Conservation (phyloP, 2,888 invertebrate genomes). For the Sminthurinus aureus region DNA sequence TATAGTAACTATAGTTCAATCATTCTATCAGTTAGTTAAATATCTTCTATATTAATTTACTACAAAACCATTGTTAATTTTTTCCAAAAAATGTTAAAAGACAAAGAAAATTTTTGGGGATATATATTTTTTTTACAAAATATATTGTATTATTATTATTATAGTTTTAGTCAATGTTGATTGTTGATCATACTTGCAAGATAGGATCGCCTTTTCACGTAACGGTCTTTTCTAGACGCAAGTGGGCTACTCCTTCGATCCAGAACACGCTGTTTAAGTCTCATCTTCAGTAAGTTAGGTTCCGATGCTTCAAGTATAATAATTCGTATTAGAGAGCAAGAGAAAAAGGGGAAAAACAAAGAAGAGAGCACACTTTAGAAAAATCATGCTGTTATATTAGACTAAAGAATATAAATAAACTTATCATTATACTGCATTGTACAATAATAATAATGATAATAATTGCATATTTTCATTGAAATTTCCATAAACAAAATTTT, state of each 20-base stretch:
- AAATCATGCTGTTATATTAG: neutral
- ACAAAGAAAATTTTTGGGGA: conserved; percentile 11
- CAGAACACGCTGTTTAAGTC: conserved; percentile 92
- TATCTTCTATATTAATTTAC: too few relatives aligned
- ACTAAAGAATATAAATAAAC: neutral
- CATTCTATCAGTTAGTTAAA: too few relatives aligned
- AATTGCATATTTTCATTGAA: too few relatives aligned
- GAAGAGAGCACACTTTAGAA: neutral
- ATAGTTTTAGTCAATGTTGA: neutral
- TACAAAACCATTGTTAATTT: neutral
- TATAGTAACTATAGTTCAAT: too few relatives aligned
- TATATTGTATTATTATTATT: neutral
- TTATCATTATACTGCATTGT: neutral
- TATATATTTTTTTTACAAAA: too few relatives aligned
- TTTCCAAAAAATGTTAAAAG: neutral
- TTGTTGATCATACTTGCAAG: conserved; percentile 67
- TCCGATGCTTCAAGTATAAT: conserved; percentile 84
- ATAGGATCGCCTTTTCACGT: conserved; percentile 75
- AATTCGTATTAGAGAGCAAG: neutral
- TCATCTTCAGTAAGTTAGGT: conserved; percentile 94
- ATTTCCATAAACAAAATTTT: neutral
- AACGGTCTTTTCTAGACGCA: conserved; percentile 80
- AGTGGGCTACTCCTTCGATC: conserved; percentile 93
- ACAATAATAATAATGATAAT: too few relatives aligned
- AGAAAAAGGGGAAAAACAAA: conserved; percentile 16